These are phyloP conservation scores for Champsocephalus gunnari DNA, from an alignment of 2,797 vertebrate genomes.

Conservation along the genomic window DNA sequence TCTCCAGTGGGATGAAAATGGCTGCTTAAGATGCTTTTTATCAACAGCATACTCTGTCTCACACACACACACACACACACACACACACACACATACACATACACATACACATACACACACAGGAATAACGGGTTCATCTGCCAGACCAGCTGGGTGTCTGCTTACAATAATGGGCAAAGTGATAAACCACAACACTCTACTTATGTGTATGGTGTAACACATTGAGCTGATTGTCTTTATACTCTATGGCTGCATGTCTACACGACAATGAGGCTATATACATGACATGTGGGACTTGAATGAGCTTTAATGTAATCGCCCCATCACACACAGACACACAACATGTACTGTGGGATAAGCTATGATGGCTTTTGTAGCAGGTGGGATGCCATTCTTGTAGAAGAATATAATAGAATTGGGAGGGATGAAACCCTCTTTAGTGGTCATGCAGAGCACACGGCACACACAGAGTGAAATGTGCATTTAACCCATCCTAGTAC, in stretches of 20 bases:
- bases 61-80: background rate
- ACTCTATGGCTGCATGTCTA: constrained; percentile 35
- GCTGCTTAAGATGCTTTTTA: constrained; percentile 30
- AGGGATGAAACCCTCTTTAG: no score
- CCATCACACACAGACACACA: constrained; percentile 60
- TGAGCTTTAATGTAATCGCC: constrained; percentile 70
- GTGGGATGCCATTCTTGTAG: constrained; percentile 51
- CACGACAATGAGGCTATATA: constrained; percentile 21
- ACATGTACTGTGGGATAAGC: constrained; percentile 65
- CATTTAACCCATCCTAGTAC: no score
- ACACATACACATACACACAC: constrained; percentile 8
- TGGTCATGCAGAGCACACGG: no score
- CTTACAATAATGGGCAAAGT: constrained; percentile 52
- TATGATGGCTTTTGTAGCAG: constrained; percentile 47
- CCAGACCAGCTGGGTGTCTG: constrained; percentile 53
- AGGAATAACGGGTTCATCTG: constrained; percentile 25
- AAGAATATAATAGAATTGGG: background rate
- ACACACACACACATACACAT: background rate
- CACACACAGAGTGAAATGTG: no score
- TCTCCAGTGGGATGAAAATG: constrained; percentile 32
- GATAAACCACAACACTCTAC: constrained; percentile 49
- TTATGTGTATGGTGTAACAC: constrained; percentile 46
- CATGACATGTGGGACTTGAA: constrained; percentile 61
- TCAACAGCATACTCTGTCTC: background rate
- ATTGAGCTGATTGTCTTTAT: constrained; percentile 56